phyloP scores from a whole-genome alignment of 2,113 vertebrate genomes.

The Pandion haliaetus region DNA sequence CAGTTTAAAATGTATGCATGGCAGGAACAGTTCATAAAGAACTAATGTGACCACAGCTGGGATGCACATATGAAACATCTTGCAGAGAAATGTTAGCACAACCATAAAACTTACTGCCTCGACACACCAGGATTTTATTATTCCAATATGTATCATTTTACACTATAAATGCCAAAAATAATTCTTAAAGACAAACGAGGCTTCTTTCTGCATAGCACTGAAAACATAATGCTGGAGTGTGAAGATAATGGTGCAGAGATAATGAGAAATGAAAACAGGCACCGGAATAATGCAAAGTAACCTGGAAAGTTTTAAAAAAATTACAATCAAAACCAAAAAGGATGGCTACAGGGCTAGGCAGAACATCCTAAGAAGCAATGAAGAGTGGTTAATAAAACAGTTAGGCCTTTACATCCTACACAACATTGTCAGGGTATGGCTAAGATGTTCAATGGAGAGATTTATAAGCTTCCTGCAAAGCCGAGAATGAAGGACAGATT shows the following conservation, averaged over 20 bases:
- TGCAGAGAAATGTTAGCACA: neutral
- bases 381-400: neutral
- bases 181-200: neutral
- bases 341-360: neutral
- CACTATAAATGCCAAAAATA: neutral
- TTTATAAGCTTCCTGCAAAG: neutral
- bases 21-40: slow-evolving; percentile 8
- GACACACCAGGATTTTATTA: neutral
- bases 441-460: neutral
- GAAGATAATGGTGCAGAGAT: neutral
- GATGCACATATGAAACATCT: slow-evolving; percentile 17
- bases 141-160: slow-evolving; percentile 23
- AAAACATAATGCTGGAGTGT: neutral
- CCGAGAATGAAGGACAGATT: neutral
- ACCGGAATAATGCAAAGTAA: neutral
- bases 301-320: neutral
- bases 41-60: slow-evolving; percentile 10
- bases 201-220: neutral
- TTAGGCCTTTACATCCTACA: neutral
- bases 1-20: neutral
- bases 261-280: neutral
- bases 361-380: neutral
- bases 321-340: neutral
- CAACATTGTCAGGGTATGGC: neutral
- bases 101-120: neutral